Evolutionary conservation across 2,113 vertebrate genomes (phyloP), one percentile per base, ranked within the genome.

Genomic region (Numida meleagris): DNA sequence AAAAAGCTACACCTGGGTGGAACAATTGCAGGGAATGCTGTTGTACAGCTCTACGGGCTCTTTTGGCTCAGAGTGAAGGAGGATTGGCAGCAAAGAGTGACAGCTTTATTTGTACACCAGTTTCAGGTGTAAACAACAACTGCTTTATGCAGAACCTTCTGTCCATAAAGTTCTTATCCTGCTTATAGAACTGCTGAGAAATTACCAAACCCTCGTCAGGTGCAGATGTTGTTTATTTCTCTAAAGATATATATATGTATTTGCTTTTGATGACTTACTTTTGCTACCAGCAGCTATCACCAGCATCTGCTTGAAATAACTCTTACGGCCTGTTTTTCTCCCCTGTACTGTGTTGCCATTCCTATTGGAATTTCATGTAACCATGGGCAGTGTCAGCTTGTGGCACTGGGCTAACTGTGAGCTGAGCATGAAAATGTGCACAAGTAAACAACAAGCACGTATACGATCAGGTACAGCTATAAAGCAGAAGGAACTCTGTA

Each of bases 71-170:
- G 50, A 55, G 40, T 18, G 78, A 81, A 72, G 57, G 13, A 68
- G 66, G 31, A 38, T 70, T 90, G 77, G 90, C 80, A 89, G 73
- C 36, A 61, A 82, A 82, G 70, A 79, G 57, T 2, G 6, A 90
- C 75, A 78, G 40, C 77, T 96, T 94, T 93, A 89, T 95, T 90
- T 91, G 81, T 91, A 62, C 45, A 58, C 40, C 29, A 65, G 40
- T 79, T 94, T 92, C 91, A 92, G 77, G 62, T 87, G 74, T 93
- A 94, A 89, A 85, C 74, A 93, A 66, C 75, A 89, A 89, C 53
- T 79, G 66, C 71, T 68, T 94, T 75, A 79, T 92, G 78, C 50
- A 94, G 91, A 89, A 62, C 58, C 77, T 90, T 87, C 77, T 93
- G 71, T 85, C 86, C 75, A 18, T 50, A 76, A 87, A 87, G 53